Base-by-base conservation (phyloP, 2,888 invertebrate species). In the Tetrapedia diversipes region DNA sequence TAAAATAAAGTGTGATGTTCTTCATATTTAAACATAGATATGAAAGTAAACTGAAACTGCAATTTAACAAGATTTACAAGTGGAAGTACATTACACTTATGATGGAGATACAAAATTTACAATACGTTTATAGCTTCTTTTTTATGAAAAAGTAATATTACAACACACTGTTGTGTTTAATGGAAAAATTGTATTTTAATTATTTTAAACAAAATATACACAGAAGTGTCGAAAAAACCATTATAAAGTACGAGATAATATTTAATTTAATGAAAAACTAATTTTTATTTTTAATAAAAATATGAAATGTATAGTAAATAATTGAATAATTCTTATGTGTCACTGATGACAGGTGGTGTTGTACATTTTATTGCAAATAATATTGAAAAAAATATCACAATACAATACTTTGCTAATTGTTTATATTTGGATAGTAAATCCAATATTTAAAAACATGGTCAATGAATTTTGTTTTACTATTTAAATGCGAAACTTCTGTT, bases 401-500 rank as follows among this genome's bases (percentile, higher is more conserved):
- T 54, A 66, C 49, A 65, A 45, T 59, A 75, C 4, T 45, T 24
- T 34, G 56, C 68, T 66, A 74, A 73, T 80, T 65, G 43, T 67
- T 78, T 81, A 68, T 81, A 79, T 70, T 69, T 73, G 37, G 41
- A 59, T 49, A 73, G 56, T 61, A 68, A 56, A 69, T 37, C 16
- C 39, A 37, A 66, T 68, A 66, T 49, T 72, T 43, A 27, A 73
- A 68, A 68, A 54, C 51, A 79, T 64, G 49, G 39, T 49, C 11
- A n/a, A 1, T 32, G 37, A 16, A 14, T 37, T n/a, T 49, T 14
- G 11, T 56, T 39, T 37, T 24, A 32, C 24, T 41, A 24, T 51
- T 63, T 73, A 77, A 85, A 82, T 80, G 80, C 75, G 79, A 72
- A 71, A 73, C 32, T 72, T 66, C 22, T 71, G 64, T 45, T 69